phyloP scores from a whole-genome alignment of 2,113 vertebrate species.

The Anser brachyrhynchus region DNA sequence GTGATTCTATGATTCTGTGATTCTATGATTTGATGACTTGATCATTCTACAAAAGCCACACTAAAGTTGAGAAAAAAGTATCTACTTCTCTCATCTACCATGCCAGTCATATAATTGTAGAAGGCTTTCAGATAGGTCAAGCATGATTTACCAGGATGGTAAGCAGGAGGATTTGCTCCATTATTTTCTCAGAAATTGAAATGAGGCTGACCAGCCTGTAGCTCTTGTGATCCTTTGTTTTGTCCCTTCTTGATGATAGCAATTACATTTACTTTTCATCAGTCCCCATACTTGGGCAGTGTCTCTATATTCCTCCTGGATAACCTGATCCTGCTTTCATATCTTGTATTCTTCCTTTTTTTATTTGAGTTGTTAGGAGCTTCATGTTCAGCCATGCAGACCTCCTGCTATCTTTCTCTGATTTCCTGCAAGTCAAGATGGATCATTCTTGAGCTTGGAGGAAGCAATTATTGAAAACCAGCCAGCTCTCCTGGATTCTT shows the following conservation, averaged over 20 bases:
- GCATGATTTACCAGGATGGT: neutral
- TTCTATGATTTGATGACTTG: neutral
- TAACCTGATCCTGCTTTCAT: neutral
- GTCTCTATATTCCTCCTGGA: neutral
- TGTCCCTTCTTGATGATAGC: neutral
- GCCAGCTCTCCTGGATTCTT: neutral
- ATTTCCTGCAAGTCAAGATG: neutral
- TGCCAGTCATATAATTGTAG: neutral
- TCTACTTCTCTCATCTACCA: neutral
- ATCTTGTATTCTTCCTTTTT: neutral
- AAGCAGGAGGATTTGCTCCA: neutral
- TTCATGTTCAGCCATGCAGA: neutral
- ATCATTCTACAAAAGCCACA: neutral
- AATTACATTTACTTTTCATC: neutral
- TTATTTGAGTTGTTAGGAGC: neutral
- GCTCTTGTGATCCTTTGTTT: neutral
- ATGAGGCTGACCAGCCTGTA: neutral
- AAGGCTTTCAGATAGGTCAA: neutral
- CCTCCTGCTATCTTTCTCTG: neutral
- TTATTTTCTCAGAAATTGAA: neutral
- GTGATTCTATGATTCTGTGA: too few species aligned
- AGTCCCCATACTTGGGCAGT: neutral
- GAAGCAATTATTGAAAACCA: neutral
- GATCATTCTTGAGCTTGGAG: neutral
- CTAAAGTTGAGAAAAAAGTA: neutral